Evolutionary conservation across 2,797 vertebrate species (phyloP).

Genomic region (Mormyrops attenuatus): DNA sequence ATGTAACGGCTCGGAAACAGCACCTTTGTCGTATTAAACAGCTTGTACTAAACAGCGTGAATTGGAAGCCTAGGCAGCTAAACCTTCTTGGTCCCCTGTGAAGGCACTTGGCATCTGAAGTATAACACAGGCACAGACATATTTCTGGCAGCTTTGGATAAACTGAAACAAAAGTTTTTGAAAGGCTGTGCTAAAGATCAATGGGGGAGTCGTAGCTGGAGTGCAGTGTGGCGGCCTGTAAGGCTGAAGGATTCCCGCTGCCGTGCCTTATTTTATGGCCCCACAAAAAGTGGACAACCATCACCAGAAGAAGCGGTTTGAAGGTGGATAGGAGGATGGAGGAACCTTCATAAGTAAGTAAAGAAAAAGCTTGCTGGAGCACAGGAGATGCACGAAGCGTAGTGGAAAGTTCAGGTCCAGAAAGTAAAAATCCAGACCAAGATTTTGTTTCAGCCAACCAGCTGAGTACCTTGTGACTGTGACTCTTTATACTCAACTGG

Average conservation of each 20-base stretch:
- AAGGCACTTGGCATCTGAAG: neutral
- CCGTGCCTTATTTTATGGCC: neutral
- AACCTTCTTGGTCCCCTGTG: neutral
- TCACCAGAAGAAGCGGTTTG: neutral
- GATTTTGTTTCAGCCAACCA: neutral
- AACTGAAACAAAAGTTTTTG: neutral
- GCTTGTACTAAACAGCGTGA: neutral
- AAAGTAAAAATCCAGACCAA: neutral
- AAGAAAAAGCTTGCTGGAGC: neutral
- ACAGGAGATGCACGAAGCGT: neutral
- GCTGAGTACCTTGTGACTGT: neutral
- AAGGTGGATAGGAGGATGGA: neutral
- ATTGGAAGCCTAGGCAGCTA: neutral
- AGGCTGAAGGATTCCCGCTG: neutral
- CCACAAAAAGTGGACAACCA: neutral
- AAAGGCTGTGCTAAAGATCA: neutral
- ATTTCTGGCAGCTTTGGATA: neutral
- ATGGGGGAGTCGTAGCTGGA: neutral
- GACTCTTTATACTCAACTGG: neutral
- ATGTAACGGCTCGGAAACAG: neutral
- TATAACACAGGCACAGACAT: neutral
- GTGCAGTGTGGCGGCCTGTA: neutral
- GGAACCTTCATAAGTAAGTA: neutral
- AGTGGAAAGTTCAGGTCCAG: neutral
- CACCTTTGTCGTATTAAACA: neutral